phyloP scores from a whole-genome alignment of 2,113 vertebrate species.

The Trematomus loennbergii region DNA sequence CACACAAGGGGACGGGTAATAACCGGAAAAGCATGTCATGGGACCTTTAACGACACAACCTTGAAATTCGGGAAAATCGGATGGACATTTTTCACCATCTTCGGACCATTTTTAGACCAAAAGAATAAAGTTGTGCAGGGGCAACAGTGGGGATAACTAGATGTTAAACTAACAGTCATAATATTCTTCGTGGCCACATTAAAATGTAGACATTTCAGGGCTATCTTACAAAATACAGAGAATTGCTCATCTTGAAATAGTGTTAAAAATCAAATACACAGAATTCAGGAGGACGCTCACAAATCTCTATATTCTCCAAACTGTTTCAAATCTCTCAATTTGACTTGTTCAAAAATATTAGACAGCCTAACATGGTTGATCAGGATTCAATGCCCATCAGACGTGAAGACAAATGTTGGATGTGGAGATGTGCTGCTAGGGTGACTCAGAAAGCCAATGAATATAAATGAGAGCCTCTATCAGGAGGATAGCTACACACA shows the following conservation, averaged over 20 bases:
- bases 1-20: too few relatives aligned
- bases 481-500: background rate
- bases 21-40: too few relatives aligned
- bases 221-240: background rate
- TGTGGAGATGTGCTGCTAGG: background rate
- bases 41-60: too few relatives aligned
- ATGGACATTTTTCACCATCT: too few relatives aligned
- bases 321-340: background rate
- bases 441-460: slow-evolving; percentile 30
- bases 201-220: background rate
- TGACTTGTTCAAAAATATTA: background rate
- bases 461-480: slow-evolving; percentile 40
- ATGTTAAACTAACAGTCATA: background rate
- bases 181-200: background rate
- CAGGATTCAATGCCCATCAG: background rate
- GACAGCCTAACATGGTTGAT: background rate
- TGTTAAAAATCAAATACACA: background rate
- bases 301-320: background rate
- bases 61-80: too few relatives aligned
- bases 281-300: background rate
- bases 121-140: too few relatives aligned
- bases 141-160: too few relatives aligned
- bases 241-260: background rate
- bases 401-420: background rate
- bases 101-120: too few relatives aligned